phyloP scores from a whole-genome alignment of 2,888 invertebrate species.

The Orthosia cruda region DNA sequence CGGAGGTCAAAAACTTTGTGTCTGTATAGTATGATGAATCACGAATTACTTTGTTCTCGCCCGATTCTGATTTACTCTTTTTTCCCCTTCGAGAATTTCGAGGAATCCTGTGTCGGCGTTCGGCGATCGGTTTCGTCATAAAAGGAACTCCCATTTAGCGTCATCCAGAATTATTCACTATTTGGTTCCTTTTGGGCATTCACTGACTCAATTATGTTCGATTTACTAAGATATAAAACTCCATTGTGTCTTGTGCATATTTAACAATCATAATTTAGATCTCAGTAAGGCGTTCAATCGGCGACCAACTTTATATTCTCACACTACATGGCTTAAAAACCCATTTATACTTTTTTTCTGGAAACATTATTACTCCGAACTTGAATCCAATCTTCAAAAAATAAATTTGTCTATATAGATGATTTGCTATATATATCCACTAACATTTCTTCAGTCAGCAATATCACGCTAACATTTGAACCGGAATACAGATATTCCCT shows the following conservation, averaged over 20 bases:
- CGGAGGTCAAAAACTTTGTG: slow-evolving; percentile 17
- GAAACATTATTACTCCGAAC: neutral
- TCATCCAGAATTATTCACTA: slow-evolving; percentile 9
- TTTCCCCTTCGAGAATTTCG: slow-evolving; percentile 30
- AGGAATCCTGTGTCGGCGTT: slow-evolving; percentile 27
- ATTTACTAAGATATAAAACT: neutral
- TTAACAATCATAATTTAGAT: neutral
- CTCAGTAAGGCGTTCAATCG: slow-evolving; percentile 4
- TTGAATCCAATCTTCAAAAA: neutral
- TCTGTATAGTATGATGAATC: slow-evolving; percentile 39
- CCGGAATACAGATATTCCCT: neutral
- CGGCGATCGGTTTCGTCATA: slow-evolving; percentile 29
- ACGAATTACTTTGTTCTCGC: slow-evolving; percentile 46
- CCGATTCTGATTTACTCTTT: slow-evolving; percentile 29
- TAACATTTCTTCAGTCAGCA: neutral
- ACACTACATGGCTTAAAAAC: too few species aligned
- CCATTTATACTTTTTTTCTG: accelerated
- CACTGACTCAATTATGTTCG: neutral
- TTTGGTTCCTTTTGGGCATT: neutral
- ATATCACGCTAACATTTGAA: neutral
- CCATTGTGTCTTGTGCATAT: neutral
- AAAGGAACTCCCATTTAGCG: slow-evolving; percentile 34
- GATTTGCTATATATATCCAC: neutral
- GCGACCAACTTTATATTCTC: neutral
- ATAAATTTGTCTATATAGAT: neutral